phyloP scores from a whole-genome alignment of 1,140 invertebrate species.

The Drosophila lacteicornis region DNA sequence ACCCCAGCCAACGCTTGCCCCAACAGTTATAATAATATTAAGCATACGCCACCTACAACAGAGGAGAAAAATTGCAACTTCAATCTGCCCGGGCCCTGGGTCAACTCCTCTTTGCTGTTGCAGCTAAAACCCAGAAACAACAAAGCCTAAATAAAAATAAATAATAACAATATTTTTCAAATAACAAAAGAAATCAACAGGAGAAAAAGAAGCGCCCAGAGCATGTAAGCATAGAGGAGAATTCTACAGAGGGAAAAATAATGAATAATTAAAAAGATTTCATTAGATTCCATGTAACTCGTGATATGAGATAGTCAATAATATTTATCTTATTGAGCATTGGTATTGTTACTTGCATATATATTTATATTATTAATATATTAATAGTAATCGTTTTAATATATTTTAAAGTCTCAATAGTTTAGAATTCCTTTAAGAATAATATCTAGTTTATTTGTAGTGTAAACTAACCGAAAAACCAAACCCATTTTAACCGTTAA shows the following conservation, averaged over 20 bases:
- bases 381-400: neutral
- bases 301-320: no score
- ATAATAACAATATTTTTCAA: conserved; percentile 82
- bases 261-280: neutral
- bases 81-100: conserved; percentile 44
- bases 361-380: no score
- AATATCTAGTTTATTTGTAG: neutral
- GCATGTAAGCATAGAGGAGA: conserved; percentile 36
- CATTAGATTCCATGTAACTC: neutral
- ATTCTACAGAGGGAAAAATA: neutral
- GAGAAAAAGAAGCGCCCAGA: conserved; percentile 69
- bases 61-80: conserved; percentile 43
- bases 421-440: no score
- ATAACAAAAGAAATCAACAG: conserved; percentile 79
- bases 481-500: conserved; percentile 84
- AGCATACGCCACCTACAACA: conserved; percentile 80
- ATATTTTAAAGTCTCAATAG: no score
- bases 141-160: conserved; percentile 48
- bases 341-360: no score
- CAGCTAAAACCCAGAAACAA: conserved; percentile 14
- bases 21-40: conserved; percentile 82
- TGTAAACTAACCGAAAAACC: conserved; percentile 61
- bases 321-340: no score
- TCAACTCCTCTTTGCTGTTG: conserved; percentile 72
- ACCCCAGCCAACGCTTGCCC: conserved; percentile 27